Evolutionary conservation across 2,888 invertebrate species (phyloP).

Genomic region (Ryuthela nishihirai): DNA sequence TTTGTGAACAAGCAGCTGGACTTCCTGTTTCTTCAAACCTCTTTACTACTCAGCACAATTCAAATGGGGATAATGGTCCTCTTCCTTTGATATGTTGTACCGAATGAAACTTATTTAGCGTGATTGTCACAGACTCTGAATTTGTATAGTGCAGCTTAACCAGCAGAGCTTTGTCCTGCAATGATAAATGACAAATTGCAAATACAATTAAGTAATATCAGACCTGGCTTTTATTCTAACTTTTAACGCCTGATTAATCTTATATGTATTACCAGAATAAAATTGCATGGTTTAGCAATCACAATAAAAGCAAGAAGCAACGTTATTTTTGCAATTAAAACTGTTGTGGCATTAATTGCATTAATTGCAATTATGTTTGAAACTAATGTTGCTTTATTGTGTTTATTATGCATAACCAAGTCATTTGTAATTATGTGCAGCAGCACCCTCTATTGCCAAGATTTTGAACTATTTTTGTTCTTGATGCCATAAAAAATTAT

Average conservation of each 20-base stretch:
- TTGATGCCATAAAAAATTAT: too few species aligned
- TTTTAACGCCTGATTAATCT: background rate
- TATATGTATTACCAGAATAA: background rate
- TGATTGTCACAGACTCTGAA: background rate
- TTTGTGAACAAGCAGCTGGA: background rate
- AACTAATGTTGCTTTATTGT: background rate
- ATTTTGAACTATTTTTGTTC: too few species aligned
- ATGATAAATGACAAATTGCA: background rate
- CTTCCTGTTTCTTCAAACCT: background rate
- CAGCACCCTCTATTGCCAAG: too few species aligned
- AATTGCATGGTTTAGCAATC: background rate
- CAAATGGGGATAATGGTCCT: background rate
- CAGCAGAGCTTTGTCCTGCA: background rate
- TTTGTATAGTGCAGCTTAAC: conserved; percentile 1
- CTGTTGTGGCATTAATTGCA: background rate
- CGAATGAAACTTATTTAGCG: background rate
- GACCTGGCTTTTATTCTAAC: background rate
- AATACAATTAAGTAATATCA: background rate
- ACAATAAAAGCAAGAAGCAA: background rate
- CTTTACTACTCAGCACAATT: background rate
- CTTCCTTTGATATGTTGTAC: background rate
- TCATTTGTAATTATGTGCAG: too few species aligned
- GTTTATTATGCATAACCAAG: background rate
- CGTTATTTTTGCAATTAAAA: background rate
- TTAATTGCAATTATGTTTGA: background rate